These are phyloP conservation scores for Ricordea florida DNA, from an alignment of 92 coral and sea anemone species.

Conservation along the genomic window DNA sequence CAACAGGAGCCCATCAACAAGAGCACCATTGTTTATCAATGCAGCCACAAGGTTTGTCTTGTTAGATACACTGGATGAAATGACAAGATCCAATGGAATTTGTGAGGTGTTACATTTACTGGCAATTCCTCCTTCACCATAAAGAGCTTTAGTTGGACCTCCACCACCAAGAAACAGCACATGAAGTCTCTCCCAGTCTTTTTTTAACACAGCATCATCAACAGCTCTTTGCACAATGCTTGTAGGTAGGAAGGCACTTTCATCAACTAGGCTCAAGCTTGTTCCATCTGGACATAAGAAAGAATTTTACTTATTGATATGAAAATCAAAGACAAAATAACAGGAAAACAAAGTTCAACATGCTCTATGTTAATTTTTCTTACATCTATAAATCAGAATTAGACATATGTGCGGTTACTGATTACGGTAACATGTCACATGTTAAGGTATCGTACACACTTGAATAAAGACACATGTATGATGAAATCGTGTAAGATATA, in stretches of 20 bases:
- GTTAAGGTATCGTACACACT: too few species aligned
- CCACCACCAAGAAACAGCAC: conserved; percentile 54
- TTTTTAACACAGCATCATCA: conserved; percentile 38
- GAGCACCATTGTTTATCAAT: conserved; percentile 36
- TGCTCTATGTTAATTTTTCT: too few species aligned
- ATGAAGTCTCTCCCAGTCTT: conserved; percentile 50
- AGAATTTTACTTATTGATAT: too few species aligned
- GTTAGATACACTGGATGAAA: conserved; percentile 4
- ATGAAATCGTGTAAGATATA: too few species aligned
- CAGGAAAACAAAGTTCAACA: neutral
- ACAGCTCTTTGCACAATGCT: conserved; percentile 40
- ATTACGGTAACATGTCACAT: too few species aligned
- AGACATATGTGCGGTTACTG: too few species aligned
- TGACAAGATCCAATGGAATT: conserved; percentile 39
- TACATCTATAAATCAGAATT: too few species aligned
- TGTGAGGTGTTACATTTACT: conserved; percentile 29
- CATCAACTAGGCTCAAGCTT: too few species aligned
- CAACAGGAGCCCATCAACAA: conserved; percentile 27
- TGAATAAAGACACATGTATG: too few species aligned
- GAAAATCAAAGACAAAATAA: too few species aligned
- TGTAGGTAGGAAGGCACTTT: conserved; percentile 14
- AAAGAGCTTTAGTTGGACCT: neutral
- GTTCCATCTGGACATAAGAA: conserved; percentile 38
- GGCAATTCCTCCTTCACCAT: conserved; percentile 22
- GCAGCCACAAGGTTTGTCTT: neutral